A percentile compares a stretch with the other conserved stretches of the same genome.
These are phyloP conservation scores for Coelogynopora nodosa DNA, from an alignment of 2,888 invertebrate genomes.

Conservation along the genomic window DNA sequence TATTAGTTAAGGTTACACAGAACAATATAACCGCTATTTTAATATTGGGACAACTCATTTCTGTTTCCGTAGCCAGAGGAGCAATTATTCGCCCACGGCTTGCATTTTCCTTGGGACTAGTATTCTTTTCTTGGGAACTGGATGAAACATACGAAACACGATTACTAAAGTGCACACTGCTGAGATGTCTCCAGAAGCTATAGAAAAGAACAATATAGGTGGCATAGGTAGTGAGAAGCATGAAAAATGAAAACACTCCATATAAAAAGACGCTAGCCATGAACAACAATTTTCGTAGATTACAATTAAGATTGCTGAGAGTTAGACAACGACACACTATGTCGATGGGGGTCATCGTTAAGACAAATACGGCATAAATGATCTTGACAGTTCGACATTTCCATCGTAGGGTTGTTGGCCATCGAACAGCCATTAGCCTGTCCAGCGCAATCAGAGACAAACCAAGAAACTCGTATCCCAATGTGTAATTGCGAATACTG, in stretches of 20 bases:
- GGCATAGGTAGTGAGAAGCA: neutral
- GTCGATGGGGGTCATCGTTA: neutral
- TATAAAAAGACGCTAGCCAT: neutral
- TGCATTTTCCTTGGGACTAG: no score
- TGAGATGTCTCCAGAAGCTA: neutral
- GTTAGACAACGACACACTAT: neutral
- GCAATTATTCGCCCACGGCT: no score
- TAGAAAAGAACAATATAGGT: neutral
- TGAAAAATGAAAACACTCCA: neutral
- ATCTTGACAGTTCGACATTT: neutral
- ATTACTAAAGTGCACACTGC: no score
- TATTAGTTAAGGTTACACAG: neutral
- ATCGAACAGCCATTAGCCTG: neutral
- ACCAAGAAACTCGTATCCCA: neutral
- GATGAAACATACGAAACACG: no score
- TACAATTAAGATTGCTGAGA: neutral
- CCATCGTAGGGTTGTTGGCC: neutral
- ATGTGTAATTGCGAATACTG: neutral
- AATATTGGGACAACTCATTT: no score
- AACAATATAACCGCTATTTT: slow-evolving; percentile 7
- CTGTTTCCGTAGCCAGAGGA: no score
- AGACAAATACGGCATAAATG: neutral
- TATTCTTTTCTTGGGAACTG: no score
- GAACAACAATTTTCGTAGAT: neutral
- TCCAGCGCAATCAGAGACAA: neutral